Conservation (phyloP, 2,113 vertebrate genomes). For the Triplophysa dalaica region DNA sequence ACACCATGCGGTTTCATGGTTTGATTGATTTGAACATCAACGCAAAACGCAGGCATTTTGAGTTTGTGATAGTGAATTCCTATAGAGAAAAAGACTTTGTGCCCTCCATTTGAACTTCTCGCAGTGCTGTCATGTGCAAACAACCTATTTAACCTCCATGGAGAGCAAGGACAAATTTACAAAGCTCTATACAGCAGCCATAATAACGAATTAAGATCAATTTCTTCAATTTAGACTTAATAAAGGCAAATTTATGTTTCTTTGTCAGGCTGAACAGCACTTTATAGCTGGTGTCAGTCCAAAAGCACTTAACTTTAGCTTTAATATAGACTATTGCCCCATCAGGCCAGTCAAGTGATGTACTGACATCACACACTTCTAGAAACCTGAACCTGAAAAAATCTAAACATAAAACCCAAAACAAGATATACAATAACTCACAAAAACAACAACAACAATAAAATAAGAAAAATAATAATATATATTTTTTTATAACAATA, state of each 20-base stretch:
- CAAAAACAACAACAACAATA: no score
- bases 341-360: constrained; percentile 24
- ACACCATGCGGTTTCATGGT: no score
- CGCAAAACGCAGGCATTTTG: no score
- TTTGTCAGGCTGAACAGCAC: constrained; percentile 38
- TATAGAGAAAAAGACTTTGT: no score
- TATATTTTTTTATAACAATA: no score
- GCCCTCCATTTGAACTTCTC: neutral
- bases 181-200: no score
- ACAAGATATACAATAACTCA: neutral
- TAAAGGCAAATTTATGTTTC: neutral
- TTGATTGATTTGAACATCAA: no score
- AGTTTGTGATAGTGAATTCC: no score
- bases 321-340: neutral
- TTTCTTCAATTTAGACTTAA: neutral
- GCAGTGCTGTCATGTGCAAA: no score
- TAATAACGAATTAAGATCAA: neutral
- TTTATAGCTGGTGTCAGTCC: constrained; percentile 39
- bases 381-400: neutral
- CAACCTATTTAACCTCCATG: no score
- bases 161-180: neutral
- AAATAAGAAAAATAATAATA: no score
- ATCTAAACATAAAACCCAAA: neutral
- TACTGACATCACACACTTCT: constrained; percentile 16
- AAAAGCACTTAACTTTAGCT: constrained; percentile 39